Conservation (phyloP, 2,888 invertebrate species). For the Crioceris asparagi region DNA sequence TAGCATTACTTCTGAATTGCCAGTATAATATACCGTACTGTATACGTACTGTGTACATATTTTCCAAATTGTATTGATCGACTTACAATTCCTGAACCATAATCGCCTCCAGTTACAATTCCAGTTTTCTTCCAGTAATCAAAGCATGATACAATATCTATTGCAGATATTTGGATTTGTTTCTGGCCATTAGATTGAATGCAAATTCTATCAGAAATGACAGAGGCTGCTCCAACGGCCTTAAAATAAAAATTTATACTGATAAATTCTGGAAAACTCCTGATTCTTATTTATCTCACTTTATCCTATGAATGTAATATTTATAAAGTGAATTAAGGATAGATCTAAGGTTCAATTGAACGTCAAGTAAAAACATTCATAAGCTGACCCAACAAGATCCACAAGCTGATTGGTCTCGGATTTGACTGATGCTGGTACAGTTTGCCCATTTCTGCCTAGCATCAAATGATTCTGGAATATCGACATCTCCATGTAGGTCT, state of each 20-base stretch:
- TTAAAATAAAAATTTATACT: too few relatives aligned
- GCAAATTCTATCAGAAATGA: conserved; percentile 1
- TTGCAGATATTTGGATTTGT: background rate
- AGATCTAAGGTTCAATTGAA: too few relatives aligned
- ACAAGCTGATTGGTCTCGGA: background rate
- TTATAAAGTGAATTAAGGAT: too few relatives aligned
- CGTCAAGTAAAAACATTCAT: too few relatives aligned
- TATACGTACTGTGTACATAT: too few relatives aligned
- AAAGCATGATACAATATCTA: conserved; percentile 1
- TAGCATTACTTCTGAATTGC: too few relatives aligned
- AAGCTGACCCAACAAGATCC: background rate
- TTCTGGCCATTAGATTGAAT: background rate
- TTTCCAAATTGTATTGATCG: background rate
- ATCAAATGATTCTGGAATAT: background rate
- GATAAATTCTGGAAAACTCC: too few relatives aligned
- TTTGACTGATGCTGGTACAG: background rate
- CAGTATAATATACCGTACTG: too few relatives aligned
- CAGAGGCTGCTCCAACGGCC: background rate
- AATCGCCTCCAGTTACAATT: conserved; percentile 28
- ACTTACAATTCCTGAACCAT: background rate
- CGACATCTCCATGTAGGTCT: background rate
- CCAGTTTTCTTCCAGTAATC: background rate
- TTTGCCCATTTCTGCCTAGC: background rate
- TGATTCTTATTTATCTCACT: too few relatives aligned
- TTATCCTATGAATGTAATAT: too few relatives aligned